Percentiles rank a stretch among this genome's conserved stretches.
Conservation (phyloP, 2,888 invertebrate species). For the Caenorhabditis sp. region DNA sequence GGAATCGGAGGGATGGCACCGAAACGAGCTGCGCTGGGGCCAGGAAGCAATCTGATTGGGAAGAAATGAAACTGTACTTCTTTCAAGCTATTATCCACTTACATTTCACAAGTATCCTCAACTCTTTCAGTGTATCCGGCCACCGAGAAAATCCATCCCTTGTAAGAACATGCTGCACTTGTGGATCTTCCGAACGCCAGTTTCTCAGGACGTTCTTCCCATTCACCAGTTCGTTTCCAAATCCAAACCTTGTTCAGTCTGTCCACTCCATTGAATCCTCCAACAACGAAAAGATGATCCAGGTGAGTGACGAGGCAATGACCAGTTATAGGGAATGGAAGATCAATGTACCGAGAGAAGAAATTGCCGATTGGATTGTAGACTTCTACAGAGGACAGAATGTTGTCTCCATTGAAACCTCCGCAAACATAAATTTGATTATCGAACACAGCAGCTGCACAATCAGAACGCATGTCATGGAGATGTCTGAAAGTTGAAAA, state of each 20-base stretch:
- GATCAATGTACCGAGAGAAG: conserved; percentile 30
- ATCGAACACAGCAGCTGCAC: conserved; percentile 53
- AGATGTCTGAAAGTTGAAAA: conserved; percentile 32
- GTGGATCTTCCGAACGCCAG: conserved; percentile 46
- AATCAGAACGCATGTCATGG: conserved; percentile 59
- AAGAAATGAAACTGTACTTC: not conserved
- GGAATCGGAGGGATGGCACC: conserved; percentile 10
- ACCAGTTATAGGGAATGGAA: conserved; percentile 52
- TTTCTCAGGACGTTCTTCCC: conserved; percentile 27
- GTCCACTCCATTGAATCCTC: conserved; percentile 51
- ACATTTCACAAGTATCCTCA: conserved; percentile 54
- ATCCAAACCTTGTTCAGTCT: conserved; percentile 40
- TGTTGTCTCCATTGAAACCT: conserved; percentile 53
- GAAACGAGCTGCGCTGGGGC: not conserved
- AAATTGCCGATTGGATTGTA: conserved; percentile 55
- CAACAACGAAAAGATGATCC: conserved; percentile 40
- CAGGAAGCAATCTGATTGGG: conserved; percentile 18
- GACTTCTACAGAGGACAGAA: conserved; percentile 52
- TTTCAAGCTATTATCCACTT: not conserved
- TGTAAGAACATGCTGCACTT: conserved; percentile 47
- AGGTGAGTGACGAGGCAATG: conserved; percentile 46
- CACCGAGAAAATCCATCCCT: conserved; percentile 36
- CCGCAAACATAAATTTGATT: conserved; percentile 54
- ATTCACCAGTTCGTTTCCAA: conserved; percentile 44
- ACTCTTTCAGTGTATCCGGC: conserved; percentile 56